phyloP scores from a whole-genome alignment of 2,888 invertebrate genomes.

The Congeria kusceri region DNA sequence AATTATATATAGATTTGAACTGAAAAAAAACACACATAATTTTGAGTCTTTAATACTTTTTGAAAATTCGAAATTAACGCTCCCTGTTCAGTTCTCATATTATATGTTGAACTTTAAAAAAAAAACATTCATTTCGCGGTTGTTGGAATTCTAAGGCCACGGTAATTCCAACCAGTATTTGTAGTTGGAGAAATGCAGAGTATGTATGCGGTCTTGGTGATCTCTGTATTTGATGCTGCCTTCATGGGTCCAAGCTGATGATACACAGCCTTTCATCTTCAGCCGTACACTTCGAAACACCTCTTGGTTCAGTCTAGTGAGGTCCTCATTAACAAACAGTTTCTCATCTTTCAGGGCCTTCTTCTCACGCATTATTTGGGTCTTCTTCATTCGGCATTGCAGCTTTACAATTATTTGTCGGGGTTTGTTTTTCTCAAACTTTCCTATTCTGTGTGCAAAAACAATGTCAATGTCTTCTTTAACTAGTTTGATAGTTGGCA shows the following conservation, averaged over 20 bases:
- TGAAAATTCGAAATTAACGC: too few relatives aligned
- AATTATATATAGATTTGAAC: too few relatives aligned
- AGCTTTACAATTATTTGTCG: conserved; percentile 12
- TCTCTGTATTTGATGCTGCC: conserved; percentile 1
- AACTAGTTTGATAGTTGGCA: background rate
- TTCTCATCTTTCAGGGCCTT: background rate
- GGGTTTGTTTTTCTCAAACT: background rate
- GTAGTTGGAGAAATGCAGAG: background rate
- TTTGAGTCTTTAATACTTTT: too few relatives aligned
- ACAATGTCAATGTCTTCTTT: conserved; percentile 2
- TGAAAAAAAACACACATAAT: too few relatives aligned
- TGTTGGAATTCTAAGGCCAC: background rate
- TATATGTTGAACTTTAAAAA: too few relatives aligned
- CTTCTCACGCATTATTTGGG: background rate
- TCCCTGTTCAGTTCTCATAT: too few relatives aligned
- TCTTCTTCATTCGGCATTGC: background rate
- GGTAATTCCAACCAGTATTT: conserved; percentile 8
- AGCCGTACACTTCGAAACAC: background rate
- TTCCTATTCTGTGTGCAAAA: conserved; percentile 13
- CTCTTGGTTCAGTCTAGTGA: background rate
- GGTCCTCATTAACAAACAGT: conserved; percentile 5
- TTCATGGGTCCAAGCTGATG: conserved; percentile 5
- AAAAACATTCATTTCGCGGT: too few relatives aligned
- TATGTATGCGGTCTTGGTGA: background rate
- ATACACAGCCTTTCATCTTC: background rate